Evolutionary conservation across 2,888 invertebrate species (phyloP), one percentile per base, ranked within the genome.

Genomic region (Pammene aurita): DNA sequence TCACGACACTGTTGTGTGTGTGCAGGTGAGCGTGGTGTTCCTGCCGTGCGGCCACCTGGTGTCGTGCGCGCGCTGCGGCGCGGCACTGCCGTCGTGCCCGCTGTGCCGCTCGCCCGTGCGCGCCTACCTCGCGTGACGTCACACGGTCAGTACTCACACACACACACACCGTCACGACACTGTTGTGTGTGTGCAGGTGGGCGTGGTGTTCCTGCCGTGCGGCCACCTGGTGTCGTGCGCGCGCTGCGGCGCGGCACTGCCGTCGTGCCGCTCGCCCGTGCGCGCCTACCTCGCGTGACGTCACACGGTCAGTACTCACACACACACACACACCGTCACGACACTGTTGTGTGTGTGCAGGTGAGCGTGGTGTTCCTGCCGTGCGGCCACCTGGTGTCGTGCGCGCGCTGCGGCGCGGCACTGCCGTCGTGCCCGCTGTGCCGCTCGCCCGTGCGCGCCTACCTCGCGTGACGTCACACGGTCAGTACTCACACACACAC

Each of bases 21-120:
- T 38, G 7, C 77, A 93, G 92, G 92, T 98, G 72, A 96, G 96
- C 63, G 96, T 98, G 68, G 98, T 98, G 71, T 98, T 98, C 90
- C 93, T 98, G 76, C 98, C 98, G 14, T 99, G 99, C 88, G 98
- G 98, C 1, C 98, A 99, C 93, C 93, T 98, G 77, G 94, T 94
- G 71, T 96, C 97, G 68, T 98, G 99, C 84, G 95, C 96, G 79
- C 81, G 85, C 0, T 41, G 63, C 57, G 85, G 86, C 81, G 87
- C 90, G 77, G 90, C 90, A 73, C 90, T 86, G 83, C 78, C 76
- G 66, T 42, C 71, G 67, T 97, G 97, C 84, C 97, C 97, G 0
- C 94, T 97, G 80, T 97, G 97, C 85, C 93, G 97, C 57, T 93
- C 94, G 56, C 18, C 7, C 1, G 35, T 38, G 7, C 38, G 38